A percentile compares a stretch with the other conserved stretches of the same genome.
phyloP scores from a whole-genome alignment of 1,140 invertebrate genomes.

The Euwallacea fornicatus region DNA sequence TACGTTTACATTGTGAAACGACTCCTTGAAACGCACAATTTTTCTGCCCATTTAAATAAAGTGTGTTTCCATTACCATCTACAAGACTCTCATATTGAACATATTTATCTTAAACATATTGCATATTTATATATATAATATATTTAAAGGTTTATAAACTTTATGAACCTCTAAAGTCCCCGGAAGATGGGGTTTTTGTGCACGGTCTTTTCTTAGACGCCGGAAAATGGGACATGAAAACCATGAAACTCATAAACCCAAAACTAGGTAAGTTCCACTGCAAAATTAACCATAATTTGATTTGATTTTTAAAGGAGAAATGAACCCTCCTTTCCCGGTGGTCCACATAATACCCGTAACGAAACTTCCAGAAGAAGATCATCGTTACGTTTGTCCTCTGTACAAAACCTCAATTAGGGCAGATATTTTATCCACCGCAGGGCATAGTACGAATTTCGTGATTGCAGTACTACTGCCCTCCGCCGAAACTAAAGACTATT shows the following conservation, averaged over 20 bases:
- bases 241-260: slow-evolving; percentile 70
- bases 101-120: no score
- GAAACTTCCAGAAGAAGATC: slow-evolving; percentile 61
- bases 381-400: slow-evolving; percentile 73
- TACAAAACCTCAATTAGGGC: slow-evolving; percentile 86
- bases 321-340: slow-evolving; percentile 75
- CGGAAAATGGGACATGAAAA: slow-evolving; percentile 73
- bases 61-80: no score
- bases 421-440: slow-evolving; percentile 82
- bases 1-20: no score
- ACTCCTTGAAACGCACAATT: no score
- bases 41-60: no score
- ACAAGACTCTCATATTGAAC: no score
- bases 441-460: slow-evolving; percentile 89
- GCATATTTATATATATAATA: background rate
- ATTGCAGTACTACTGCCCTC: slow-evolving; percentile 75
- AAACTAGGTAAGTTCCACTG: slow-evolving; percentile 59
- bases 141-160: slow-evolving; percentile 47
- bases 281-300: background rate
- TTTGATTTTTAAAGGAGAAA: slow-evolving; percentile 60
- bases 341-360: slow-evolving; percentile 72
- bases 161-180: slow-evolving; percentile 62
- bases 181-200: slow-evolving; percentile 75
- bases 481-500: slow-evolving; percentile 65
- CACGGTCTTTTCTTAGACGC: slow-evolving; percentile 89